Evolutionary conservation across 1,140 invertebrate genomes (phyloP).

Genomic region (Nasonia vitripennis): DNA sequence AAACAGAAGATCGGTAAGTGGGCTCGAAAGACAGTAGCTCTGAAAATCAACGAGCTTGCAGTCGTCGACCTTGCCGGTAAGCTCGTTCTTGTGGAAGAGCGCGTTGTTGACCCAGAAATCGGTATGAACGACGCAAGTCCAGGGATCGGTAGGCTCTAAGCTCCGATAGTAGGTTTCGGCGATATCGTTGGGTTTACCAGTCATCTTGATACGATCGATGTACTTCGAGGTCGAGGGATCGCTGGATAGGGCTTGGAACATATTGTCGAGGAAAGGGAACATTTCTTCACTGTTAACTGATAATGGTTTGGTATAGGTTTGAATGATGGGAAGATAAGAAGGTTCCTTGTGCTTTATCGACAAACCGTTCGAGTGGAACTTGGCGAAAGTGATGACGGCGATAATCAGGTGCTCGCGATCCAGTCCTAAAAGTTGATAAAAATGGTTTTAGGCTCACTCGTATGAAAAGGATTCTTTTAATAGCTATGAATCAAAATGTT

Average conservation of each 20-base stretch:
- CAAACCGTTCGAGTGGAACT: constrained; percentile 77
- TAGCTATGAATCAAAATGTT: no score
- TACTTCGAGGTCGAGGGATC: background rate
- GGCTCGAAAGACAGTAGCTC: constrained; percentile 75
- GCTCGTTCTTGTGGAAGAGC: constrained; percentile 71
- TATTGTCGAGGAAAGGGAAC: no score
- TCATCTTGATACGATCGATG: background rate
- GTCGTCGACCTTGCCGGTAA: constrained; percentile 62
- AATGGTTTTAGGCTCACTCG: background rate
- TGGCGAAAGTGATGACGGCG: constrained; percentile 73
- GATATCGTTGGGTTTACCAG: background rate
- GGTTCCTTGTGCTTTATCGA: constrained; percentile 74
- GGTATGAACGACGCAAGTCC: constrained; percentile 75
- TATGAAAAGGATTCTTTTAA: no score
- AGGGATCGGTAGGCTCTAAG: constrained; percentile 66
- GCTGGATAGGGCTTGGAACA: no score
- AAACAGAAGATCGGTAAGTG: constrained; percentile 77
- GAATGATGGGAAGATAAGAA: background rate
- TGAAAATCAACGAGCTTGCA: constrained; percentile 81
- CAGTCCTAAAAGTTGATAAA: constrained; percentile 61
- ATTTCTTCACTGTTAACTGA: background rate
- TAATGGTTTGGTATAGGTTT: constrained; percentile 38
- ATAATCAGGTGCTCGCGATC: constrained; percentile 71
- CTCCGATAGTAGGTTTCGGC: background rate
- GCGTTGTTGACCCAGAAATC: constrained; percentile 82